Base-by-base conservation (phyloP, 2,797 vertebrate genomes). In the Psittacula echo region DNA sequence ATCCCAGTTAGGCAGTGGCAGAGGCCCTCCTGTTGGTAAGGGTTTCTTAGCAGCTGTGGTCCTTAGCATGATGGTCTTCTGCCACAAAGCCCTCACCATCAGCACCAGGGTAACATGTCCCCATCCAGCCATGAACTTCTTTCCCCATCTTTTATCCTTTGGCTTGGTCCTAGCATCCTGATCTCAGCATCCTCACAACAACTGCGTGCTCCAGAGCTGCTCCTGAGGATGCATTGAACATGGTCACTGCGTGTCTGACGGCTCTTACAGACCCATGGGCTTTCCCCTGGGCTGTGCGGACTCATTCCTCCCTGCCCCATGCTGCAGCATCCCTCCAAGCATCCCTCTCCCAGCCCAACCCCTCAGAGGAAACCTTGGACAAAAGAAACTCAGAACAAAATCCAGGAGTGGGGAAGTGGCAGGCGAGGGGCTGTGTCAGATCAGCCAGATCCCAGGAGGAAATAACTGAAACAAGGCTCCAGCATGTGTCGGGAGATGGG, bases 211-310 rank as follows among this genome's bases (percentile, higher is more conserved):
- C 37, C 68, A 16, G 44, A 81, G 56, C 84, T 32, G 51, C 48
- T 87, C 26, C 51, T 7, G 0, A 6, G 53, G 51, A 2, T 41
- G 45, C 18, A 12, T 10, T 47, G 20, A 37, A 15, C 29, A 2
- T 0, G 3, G 5, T 21, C 5, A 1, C 4, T 1, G 34, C 0
- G 6, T 17, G 24, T 3, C 21, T 24, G 0, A 20, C 1, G 19
- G 37, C 27, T 56, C 41, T 16, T 23, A 42, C 19, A n/a, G 37
- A 50, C 20, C 23, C 53, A 5, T 3, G 34, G n/a, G 4, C 53
- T 89, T 19, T 20, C 41, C 27, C 5, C 3, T 0, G 22, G 22
- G n/a, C 21, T 19, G 13, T 10, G 21, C 39, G 37, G 34, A 5
- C 58, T 24, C 3, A 0, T 20, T 77, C 71, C 66, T 81, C 56